These are phyloP conservation scores for Bombyx mori DNA, from an alignment of 1,140 invertebrate species.

Conservation along the genomic window ASM3026992v2 NC_085112.1:7025001-7025500, in stretches of 20 bases:
- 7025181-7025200: too few species aligned
- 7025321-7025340: conserved; percentile 41
- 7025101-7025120: too few species aligned
- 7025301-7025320: conserved; percentile 40
- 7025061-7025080: too few species aligned
- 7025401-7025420: conserved; percentile 75
- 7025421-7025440: conserved; percentile 78
- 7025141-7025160: too few species aligned
- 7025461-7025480: conserved; percentile 60
- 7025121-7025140: too few species aligned
- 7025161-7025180: too few species aligned
- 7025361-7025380: background rate
- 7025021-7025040: too few species aligned
- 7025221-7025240: conserved; percentile 46
- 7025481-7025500: conserved; percentile 79
- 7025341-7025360: background rate
- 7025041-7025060: too few species aligned
- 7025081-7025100: too few species aligned
- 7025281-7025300: conserved; percentile 49
- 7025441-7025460: conserved; percentile 77
- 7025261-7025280: conserved; percentile 50
- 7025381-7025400: conserved; percentile 27
- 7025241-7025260: conserved; percentile 35
- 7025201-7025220: conserved; percentile 27
- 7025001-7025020: too few species aligned